Base-by-base conservation (phyloP, 2,888 invertebrate genomes). In the Andrena fulva region DNA sequence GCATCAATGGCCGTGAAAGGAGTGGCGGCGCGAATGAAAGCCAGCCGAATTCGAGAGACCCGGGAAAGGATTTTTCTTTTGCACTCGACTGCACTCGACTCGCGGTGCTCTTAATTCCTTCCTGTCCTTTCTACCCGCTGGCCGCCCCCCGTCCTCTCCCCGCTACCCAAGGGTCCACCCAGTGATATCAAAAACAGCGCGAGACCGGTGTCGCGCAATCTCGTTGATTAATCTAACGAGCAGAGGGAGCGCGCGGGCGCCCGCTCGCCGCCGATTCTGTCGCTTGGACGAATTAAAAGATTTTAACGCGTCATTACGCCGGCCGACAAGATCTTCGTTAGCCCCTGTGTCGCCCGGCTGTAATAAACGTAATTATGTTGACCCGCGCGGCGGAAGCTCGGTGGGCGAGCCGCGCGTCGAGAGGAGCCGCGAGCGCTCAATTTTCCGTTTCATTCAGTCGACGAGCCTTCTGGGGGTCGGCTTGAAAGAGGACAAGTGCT, bases 91-190 rank as follows among this genome's bases (percentile, higher is more conserved):
- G 71, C 62, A 67, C 74, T 54, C 52, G 31, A 59, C 69, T 24
- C 67, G 76, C 67, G 56, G 63, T 70, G 79, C 86, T 87, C 84
- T 87, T 90, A 89, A 90, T 89, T 86, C 77, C 87, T 86, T 85
- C 77, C 84, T 71, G 63, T 77, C 68, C 68, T 82, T 84, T 80
- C 82, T 69, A 16, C 16, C 20, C 2, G 12, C 48, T 29, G 27
- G 27, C 33, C 12, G 35, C 10, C 31, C 16, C 10, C 24, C 20
- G 24, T 8, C 60, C 42, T 8, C 8, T 6, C 16, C 42, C 10
- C 3, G 42, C 63, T 24, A 0, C 3, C 3, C 16, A 7, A 35
- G 2, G 1, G 16, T 10, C 10, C 16, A 31, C 27, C 62, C 60
- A 35, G 31, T 12, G 50, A 54, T 75, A 77, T 77, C 20, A 83